Evolutionary conservation across 2,888 invertebrate species (phyloP).

Genomic region (Trachelus troglodyta): DNA sequence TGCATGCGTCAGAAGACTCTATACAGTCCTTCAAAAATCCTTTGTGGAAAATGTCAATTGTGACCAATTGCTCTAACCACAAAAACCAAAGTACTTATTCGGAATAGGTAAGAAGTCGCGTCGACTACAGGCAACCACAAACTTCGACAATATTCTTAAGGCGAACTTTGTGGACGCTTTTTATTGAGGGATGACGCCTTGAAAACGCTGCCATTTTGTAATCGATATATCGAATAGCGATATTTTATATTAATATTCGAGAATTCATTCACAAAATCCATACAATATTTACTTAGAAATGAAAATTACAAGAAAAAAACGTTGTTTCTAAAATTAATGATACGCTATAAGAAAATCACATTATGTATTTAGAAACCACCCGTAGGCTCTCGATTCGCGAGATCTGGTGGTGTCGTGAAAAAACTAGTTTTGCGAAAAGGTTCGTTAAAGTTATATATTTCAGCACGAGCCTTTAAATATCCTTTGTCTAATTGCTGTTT

Average conservation of each 20-base stretch:
- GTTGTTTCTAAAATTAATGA: neutral
- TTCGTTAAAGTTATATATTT: constrained; percentile 30
- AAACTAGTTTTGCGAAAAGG: constrained; percentile 33
- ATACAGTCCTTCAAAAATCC: neutral
- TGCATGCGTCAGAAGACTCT: neutral
- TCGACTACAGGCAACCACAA: too few species aligned
- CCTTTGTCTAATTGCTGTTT: constrained; percentile 34
- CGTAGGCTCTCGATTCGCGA: constrained; percentile 29
- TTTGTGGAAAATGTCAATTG: neutral
- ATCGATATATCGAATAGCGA: constrained; percentile 1
- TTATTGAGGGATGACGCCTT: neutral
- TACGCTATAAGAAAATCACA: neutral
- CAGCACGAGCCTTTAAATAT: constrained; percentile 28
- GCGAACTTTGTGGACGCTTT: neutral
- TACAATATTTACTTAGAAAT: neutral
- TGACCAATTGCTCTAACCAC: neutral
- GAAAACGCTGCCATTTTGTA: constrained; percentile 23
- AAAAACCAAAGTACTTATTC: neutral
- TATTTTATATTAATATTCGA: constrained; percentile 10
- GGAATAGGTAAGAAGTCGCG: neutral
- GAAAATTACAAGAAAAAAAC: neutral
- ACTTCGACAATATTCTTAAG: neutral
- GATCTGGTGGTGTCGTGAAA: constrained; percentile 30
- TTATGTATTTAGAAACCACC: constrained; percentile 25
- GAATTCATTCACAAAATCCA: neutral